Base-by-base conservation (phyloP, 1,140 invertebrate species). In the Hylaeus anthracinus region DNA sequence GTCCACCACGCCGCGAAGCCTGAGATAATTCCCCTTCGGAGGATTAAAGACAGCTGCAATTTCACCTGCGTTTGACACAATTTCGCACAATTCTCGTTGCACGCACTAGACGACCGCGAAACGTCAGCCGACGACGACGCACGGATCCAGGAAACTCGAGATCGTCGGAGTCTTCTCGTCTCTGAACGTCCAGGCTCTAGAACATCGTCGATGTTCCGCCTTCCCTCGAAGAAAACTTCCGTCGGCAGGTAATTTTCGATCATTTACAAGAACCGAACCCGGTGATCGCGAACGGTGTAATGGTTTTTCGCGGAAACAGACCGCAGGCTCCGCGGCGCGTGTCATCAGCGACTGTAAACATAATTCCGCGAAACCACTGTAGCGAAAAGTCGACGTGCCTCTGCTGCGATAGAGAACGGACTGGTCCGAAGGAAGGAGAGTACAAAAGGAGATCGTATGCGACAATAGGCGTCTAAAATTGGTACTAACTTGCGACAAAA, bases 221-320 rank as follows among this genome's bases (percentile, higher is more conserved):
- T 39, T 37, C 58, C 66, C 56, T 39, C n/a, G n/a, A 53, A 70
- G 53, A 69, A 72, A 45, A 55, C 66, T 84, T 81, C 70, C 37
- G 70, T 72, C 55, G 67, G 55, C 66, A 55, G 73, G 81, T 78
- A 85, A 81, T 86, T 82, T 82, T 81, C 79, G 64, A 72, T 85
- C 67, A 84, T 85, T 84, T 76, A 72, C 67, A 56, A 43, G 10
- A 37, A 70, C 56, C 61, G 70, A 70, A 79, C 65, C 63, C 73
- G 72, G 75, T 85, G 78, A 84, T 85, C 72, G 64, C 77, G 39
- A 75, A 72, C 79, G 84, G 63, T 72, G 84, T 67, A 64, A 84
- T 77, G 73, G 56, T 69, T 77, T 81, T 83, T 72, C 66, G 64
- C 72, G 67, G 58, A 77, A 81, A 84, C 70, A 26, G 53, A 43